Base-by-base conservation (phyloP, 2,888 invertebrate genomes). In the Drosophila koepferae region DNA sequence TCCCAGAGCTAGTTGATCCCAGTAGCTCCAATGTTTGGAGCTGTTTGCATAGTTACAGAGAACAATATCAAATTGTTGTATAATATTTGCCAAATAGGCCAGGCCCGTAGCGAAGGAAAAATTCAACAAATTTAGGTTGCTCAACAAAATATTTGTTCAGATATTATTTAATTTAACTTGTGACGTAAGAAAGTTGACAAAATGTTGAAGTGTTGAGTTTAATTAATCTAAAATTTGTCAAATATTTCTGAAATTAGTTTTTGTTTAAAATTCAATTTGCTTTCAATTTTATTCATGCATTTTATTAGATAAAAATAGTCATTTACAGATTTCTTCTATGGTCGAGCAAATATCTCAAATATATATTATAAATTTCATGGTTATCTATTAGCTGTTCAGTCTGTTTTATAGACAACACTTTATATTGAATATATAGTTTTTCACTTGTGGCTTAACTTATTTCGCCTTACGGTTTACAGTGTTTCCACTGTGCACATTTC, bases 21-120 rank as follows among this genome's bases (percentile, higher is more conserved):
- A 82, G 55, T 68, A 34, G 87, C 68, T 78, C 73, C 59, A 71
- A 71, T 74, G 67, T 69, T 72, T 70, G 55, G 54, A 36, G 46
- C 51, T 66, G 71, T 79, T 83, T 76, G 72, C 60, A 70, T 58
- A 74, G 80, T 83, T 83, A 87, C 88, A 87, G 72, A 73, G 55
- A 63, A 74, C 55, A 82, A 79, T 79, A 66, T 71, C 31, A 65
- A 64, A 61, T 77, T 77, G 56, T 88, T 84, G 71, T 70, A 77
- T 80, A 82, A 77, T 77, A 75, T 80, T 82, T 79, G 75, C 55
- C 44, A 38, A 70, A 53, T 62, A 65, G 41, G 34, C 34, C 38
- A 16, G 14, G 43, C 9, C 31, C 23, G 2, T 16, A 38, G 51
- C 20, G 9, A 16, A 40, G 60, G 48, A 31, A 38, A 40, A 34